Base-by-base conservation (phyloP, 1,140 invertebrate genomes). In the Ostrea denselamellosa region DNA sequence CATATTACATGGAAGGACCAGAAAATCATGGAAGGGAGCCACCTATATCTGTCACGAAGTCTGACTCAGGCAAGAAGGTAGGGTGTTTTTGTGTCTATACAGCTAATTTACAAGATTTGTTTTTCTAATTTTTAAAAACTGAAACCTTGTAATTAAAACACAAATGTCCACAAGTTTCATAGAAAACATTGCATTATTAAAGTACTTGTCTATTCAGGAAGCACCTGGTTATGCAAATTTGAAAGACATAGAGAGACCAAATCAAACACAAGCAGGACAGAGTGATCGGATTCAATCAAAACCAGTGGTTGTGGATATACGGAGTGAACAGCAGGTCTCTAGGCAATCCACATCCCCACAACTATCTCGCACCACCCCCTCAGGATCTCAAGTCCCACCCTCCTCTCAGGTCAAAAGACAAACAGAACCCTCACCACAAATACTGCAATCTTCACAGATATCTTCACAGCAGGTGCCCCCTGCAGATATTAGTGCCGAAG, bases 401-500 rank as follows among this genome's bases (percentile, higher is more conserved):
- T 58, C 28, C 83, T 17, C 28, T 9, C 25, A 85, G 14, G 10
- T 8, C 19, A 85, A 12, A 28, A 56, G 54, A 62, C 83, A 85
- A 10, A n/a, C 83, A 56, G 25, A n/a, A 14, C 28, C 83, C 83
- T 83, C 82, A 17, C 56, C 83, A 54, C 83, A 85, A 44, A 34
- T 62, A n/a, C 25, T 54, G 8, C 83, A 28, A 28, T 54, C 53
- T 17, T 62, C 83, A 17, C 82, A 83, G 34, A 82, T 44, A n/a
- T 53, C 83, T 17, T 83, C 82, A 34, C 85, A 89, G 34, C 54
- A 84, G 25, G 86, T 86, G 9, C 86, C 58, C 44, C 56, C 65
- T 12, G 77, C 28, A 19, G 89, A 89, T 51, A 44, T 89, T 25
- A 89, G 89, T 51, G 58, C 53, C 25, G 86, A 87, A 62, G 89